These are phyloP conservation scores for Galerucella nymphaeae DNA, from an alignment of 2,888 invertebrate genomes.

Conservation along the genomic window DNA sequence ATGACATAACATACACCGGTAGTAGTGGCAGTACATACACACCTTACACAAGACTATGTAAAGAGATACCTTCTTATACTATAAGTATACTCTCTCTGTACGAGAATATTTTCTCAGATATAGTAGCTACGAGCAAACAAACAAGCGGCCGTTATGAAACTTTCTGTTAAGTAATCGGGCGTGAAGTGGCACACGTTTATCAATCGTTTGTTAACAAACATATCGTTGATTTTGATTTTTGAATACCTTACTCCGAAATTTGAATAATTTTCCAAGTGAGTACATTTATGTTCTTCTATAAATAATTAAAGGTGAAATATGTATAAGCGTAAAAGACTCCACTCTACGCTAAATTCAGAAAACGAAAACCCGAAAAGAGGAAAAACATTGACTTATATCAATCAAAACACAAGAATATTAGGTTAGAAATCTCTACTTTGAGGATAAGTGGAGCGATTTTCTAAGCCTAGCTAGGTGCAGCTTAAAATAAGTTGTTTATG, in stretches of 20 bases:
- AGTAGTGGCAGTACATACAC: constrained; percentile 18
- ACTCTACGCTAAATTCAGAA: no score
- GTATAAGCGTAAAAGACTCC: no score
- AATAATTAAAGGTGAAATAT: no score
- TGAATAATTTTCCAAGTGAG: neutral
- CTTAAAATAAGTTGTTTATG: no score
- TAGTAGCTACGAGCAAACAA: constrained; percentile 24
- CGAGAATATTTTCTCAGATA: constrained; percentile 33
- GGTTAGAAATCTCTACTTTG: no score
- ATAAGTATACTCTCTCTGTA: constrained; percentile 9
- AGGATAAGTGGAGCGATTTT: no score
- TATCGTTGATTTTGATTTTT: neutral
- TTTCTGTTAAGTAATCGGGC: constrained; percentile 42
- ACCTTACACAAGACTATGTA: constrained; percentile 15
- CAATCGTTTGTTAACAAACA: neutral
- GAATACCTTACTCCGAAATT: neutral
- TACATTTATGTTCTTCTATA: neutral
- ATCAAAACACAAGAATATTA: no score
- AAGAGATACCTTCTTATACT: constrained; percentile 3
- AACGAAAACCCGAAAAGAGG: no score
- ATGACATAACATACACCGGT: constrained; percentile 28
- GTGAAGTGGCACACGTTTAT: constrained; percentile 43
- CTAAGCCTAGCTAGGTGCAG: no score
- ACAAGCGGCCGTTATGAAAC: constrained; percentile 33
- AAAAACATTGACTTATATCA: no score